Base-by-base conservation (phyloP, 1,140 invertebrate genomes). In the Meloidogyne floridensis region DNA sequence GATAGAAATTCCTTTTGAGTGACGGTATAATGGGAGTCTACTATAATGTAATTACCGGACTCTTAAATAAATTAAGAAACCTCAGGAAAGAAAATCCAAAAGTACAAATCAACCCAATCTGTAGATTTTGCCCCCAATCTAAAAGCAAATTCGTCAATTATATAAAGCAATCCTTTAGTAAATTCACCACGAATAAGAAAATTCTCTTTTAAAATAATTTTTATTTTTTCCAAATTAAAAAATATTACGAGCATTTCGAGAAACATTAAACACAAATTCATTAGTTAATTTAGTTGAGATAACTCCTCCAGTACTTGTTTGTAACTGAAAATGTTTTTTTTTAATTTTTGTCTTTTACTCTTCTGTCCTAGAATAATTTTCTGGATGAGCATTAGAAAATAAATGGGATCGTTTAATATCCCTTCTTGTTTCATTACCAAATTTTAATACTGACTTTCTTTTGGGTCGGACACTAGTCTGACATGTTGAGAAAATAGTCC, bases 221-320 rank as follows among this genome's bases (percentile, higher is more conserved):
- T 73, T 73, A 43, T 51, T 73, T 73, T 43, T 11, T 6, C 6
- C 4, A 47, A 47, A 47, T 47, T 47, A 47, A 11, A 53, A 65
- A 47, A 47, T 6, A 47, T 77, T 32, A 77, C 75, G 75, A 54
- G 75, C 75, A 47, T 32, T 54, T 32, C 70, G 47, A 32, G 75
- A 77, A 54, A 77, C 75, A 32, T 77, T 77, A 43, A 77, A 42
- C 15, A 77, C 13, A 65, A 77, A 77, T 59, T 77, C 53, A 13
- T 54, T 42, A 32, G 59, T 32, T 65, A 77, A 15, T 59, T 77
- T 77, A 3, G 75, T 77, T 15, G 75, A 54, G 8, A 65, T 65
- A 54, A 54, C 59, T 6, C 75, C 51, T 54, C 75, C 75, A 32
- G 75, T 77, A 11, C 75, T 77, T 7, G 75, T 77, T 32, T 65